Evolutionary conservation across 2,113 vertebrate genomes (phyloP).

Genomic region (Mixornis gularis): DNA sequence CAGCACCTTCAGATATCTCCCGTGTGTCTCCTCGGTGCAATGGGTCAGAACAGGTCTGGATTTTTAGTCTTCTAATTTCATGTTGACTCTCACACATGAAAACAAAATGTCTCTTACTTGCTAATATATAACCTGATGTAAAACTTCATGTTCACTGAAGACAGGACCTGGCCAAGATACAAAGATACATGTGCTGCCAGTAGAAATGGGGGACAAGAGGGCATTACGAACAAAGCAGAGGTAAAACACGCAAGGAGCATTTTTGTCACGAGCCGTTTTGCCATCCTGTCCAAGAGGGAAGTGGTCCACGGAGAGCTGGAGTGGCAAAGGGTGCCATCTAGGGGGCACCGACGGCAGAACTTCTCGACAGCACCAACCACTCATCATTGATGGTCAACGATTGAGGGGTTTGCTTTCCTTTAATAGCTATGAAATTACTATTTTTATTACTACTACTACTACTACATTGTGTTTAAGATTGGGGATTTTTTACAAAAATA

Average conservation of each 20-base stretch:
- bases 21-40: background rate
- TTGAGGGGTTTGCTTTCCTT: background rate
- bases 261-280: background rate
- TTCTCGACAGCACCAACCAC: background rate
- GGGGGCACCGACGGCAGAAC: background rate
- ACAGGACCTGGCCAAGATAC: background rate
- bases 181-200: background rate
- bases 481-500: background rate
- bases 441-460: background rate
- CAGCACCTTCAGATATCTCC: background rate
- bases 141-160: background rate
- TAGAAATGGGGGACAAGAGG: background rate
- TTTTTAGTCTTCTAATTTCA: background rate
- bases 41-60: background rate
- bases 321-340: slow-evolving; percentile 38
- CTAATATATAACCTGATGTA: background rate
- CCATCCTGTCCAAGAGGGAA: background rate
- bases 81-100: background rate
- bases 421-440: background rate
- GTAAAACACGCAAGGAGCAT: background rate
- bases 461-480: background rate
- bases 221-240: background rate
- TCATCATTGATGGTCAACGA: background rate
- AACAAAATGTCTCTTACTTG: background rate
- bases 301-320: background rate